Evolutionary conservation across 2,888 invertebrate species (phyloP).

Genomic region (Melipona bicolor): DNA sequence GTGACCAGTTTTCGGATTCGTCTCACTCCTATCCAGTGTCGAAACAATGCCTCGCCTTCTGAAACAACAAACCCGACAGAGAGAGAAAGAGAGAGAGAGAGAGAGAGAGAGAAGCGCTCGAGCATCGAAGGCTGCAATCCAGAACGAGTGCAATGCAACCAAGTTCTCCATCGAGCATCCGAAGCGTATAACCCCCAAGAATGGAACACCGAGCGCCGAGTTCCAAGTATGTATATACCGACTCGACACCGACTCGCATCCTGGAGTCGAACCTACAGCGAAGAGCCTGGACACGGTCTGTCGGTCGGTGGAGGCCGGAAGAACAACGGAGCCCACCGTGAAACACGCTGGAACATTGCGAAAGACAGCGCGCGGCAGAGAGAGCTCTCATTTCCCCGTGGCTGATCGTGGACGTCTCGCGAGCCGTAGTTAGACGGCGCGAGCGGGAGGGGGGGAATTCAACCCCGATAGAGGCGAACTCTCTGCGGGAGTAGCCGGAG

Average conservation of each 20-base stretch:
- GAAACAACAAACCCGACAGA: background rate
- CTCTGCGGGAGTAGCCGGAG: constrained; percentile 78
- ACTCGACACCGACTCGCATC: constrained; percentile 6
- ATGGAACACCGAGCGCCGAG: background rate
- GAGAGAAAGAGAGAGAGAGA: no score
- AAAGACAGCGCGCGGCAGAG: background rate
- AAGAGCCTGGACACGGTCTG: constrained; percentile 51
- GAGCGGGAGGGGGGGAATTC: constrained; percentile 22
- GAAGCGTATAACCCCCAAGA: background rate
- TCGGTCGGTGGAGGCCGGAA: constrained; percentile 41
- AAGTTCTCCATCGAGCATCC: background rate
- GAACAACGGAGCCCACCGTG: constrained; percentile 7
- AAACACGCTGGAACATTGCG: background rate
- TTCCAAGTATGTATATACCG: background rate
- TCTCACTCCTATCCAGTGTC: background rate
- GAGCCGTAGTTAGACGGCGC: constrained; percentile 35
- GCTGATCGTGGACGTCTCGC: constrained; percentile 56
- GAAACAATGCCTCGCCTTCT: background rate
- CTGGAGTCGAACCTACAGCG: constrained; percentile 36
- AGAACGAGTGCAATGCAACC: background rate
- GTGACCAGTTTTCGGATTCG: background rate
- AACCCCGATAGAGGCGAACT: constrained; percentile 72
- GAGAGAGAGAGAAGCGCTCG: no score
- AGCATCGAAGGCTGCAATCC: background rate
- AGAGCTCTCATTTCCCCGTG: constrained; percentile 15